Percentiles rank a stretch among this genome's conserved stretches.
Conservation (phyloP, 1,140 invertebrate species). For the Hestina assimilis region DNA sequence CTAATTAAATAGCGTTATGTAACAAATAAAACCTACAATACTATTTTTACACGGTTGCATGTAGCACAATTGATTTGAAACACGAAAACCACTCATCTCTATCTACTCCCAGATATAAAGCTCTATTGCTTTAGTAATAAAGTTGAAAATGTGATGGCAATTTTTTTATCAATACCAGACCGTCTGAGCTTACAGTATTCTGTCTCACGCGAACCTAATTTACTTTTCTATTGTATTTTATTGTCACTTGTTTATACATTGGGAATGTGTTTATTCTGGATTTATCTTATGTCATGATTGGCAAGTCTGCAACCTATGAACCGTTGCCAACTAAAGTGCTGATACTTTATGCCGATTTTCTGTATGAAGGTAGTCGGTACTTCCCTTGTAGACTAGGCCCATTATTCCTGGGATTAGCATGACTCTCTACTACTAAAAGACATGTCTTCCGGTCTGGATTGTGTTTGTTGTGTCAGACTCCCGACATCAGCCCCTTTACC, state of each 20-base stretch:
- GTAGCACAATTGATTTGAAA: constrained; percentile 12
- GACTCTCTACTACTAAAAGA: no score
- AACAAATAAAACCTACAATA: constrained; percentile 5
- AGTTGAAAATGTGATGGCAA: not conserved
- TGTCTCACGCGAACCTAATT: constrained; percentile 10
- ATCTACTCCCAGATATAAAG: not conserved
- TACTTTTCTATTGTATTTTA: not conserved
- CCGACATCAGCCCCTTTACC: no score
- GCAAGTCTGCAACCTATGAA: no score
- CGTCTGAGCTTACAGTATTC: not conserved
- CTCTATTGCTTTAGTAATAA: not conserved
- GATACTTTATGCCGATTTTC: no score
- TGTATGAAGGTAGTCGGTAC: no score
- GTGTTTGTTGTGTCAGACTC: no score
- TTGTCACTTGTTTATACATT: not conserved
- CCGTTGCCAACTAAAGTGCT: no score
- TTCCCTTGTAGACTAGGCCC: no score
- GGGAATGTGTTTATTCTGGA: not conserved
- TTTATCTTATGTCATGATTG: no score
- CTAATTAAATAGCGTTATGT: constrained; percentile 4
- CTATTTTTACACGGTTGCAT: constrained; percentile 7
- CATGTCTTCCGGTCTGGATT: no score
- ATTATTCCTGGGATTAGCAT: no score
- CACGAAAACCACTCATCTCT: not conserved
- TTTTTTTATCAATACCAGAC: not conserved